Evolutionary conservation across 2,113 vertebrate species (phyloP), one percentile per base, ranked within the genome.

Genomic region (Clarias batrachus): DNA sequence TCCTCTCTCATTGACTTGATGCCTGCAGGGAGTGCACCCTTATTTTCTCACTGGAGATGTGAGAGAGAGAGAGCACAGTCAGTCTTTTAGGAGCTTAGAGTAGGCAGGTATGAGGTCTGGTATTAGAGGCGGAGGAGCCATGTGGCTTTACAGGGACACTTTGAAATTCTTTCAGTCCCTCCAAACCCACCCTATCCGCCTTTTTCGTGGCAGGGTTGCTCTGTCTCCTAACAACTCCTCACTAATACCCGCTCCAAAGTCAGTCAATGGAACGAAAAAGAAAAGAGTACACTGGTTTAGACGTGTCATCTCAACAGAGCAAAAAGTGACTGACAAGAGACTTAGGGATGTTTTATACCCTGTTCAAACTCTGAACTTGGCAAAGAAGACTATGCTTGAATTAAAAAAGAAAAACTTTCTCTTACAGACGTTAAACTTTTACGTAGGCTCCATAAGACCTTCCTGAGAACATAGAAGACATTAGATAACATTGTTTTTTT

Each of bases 111-210:
- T 82, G 79, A 88, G 86, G 59, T 76, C 77, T 82, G 85, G 81
- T 88, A 85, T 87, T 83, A 87, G 86, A 60, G 37, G 30, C 13
- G 82, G 65, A 65, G 85, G 87, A 87, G 81, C 84, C 87, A 78
- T 86, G 81, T 89, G 90, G 88, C 83, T 90, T 90, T 93, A 92
- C 90, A 87, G 91, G 86, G 86, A 90, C 89, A 86, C 87, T 92
- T 93, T 92, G 81, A 91, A 91, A 91, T 79, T 73, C 82, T 77
- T 84, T 88, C 79, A 87, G 87, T 74, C 85, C 78, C 14, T 85
- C 86, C 78, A 19, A 86, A 70, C 59, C 56, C 78, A 27, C 79
- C 63, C 52, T 30, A 52, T 27, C 68, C 60, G 60, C 48, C 71
- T 70, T 77, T 89, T 89, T 84, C 86, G 74, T 87, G 85, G 68